Percentiles rank a stretch among this genome's conserved stretches.
Conservation (phyloP, 2,113 vertebrate species). For the Stercorarius parasiticus region DNA sequence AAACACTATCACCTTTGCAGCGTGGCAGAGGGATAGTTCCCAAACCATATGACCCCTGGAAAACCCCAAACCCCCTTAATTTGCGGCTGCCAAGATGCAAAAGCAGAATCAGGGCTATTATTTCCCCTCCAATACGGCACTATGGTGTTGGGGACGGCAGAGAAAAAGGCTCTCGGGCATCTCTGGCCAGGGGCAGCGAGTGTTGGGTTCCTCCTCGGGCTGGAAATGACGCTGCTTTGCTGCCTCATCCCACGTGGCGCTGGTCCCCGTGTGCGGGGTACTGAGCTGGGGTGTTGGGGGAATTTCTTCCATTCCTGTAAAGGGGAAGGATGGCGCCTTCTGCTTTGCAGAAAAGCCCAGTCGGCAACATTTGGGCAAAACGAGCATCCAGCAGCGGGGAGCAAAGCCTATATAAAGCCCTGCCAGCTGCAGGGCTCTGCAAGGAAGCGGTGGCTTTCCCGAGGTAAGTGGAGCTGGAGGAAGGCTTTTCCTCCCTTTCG, state of each 20-base stretch:
- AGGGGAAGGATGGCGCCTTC: neutral
- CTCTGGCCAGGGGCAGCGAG: accelerated
- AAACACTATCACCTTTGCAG: too few species aligned
- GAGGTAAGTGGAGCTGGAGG: neutral
- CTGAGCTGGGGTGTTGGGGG: accelerated
- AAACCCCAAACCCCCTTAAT: neutral
- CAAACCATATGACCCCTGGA: accelerated
- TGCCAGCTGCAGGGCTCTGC: neutral
- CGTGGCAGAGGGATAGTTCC: neutral
- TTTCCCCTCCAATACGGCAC: accelerated
- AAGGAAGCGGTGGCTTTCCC: accelerated
- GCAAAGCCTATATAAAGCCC: neutral
- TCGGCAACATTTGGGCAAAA: neutral
- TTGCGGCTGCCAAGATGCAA: accelerated
- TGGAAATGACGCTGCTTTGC: neutral
- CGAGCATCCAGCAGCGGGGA: accelerated
- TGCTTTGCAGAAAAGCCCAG: neutral
- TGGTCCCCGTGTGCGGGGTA: accelerated
- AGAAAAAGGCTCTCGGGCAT: neutral
- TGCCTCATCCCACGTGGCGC: accelerated
- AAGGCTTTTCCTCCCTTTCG: neutral
- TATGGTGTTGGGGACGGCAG: neutral
- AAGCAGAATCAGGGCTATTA: neutral
- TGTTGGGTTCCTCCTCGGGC: neutral
- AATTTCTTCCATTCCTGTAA: neutral